Conservation (phyloP, 2,797 vertebrate species). For the Psittacula echo region DNA sequence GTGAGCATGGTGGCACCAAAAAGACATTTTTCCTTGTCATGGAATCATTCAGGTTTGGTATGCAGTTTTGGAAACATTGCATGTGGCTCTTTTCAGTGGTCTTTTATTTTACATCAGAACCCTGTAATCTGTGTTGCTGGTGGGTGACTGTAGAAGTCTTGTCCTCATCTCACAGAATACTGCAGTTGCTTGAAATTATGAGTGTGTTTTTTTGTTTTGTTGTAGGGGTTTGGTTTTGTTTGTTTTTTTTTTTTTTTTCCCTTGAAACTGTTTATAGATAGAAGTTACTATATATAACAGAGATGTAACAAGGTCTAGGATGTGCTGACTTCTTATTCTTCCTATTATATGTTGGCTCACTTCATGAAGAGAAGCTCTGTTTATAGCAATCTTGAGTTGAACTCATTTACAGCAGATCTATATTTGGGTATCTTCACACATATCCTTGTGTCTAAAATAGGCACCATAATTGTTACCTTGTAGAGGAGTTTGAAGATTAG, state of each 20-base stretch:
- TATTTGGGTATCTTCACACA: conserved; percentile 57
- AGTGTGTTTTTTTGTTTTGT: background rate
- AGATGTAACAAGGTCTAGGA: conserved; percentile 29
- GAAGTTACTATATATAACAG: conserved; percentile 38
- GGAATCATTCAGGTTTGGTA: background rate
- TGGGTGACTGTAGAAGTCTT: background rate
- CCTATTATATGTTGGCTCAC: background rate
- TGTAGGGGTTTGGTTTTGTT: background rate
- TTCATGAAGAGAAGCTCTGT: conserved; percentile 22
- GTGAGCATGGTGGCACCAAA: background rate
- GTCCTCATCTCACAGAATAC: background rate
- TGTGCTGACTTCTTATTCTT: conserved; percentile 48
- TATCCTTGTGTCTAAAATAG: conserved; percentile 38
- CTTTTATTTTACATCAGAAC: background rate
- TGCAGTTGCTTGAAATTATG: background rate
- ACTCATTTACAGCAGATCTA: conserved; percentile 46
- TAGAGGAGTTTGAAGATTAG: background rate
- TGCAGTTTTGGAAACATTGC: background rate
- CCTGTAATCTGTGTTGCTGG: background rate
- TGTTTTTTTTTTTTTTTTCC: background rate
- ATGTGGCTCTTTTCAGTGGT: background rate
- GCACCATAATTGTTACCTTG: conserved; percentile 39
- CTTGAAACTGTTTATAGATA: conserved; percentile 32
- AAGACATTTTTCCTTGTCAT: background rate
- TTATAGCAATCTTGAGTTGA: conserved; percentile 41